A percentile compares a stretch with the other conserved stretches of the same genome.
These are phyloP conservation scores for Aproaerema taeniolella DNA, from an alignment of 2,888 invertebrate genomes.

Conservation along the genomic window DNA sequence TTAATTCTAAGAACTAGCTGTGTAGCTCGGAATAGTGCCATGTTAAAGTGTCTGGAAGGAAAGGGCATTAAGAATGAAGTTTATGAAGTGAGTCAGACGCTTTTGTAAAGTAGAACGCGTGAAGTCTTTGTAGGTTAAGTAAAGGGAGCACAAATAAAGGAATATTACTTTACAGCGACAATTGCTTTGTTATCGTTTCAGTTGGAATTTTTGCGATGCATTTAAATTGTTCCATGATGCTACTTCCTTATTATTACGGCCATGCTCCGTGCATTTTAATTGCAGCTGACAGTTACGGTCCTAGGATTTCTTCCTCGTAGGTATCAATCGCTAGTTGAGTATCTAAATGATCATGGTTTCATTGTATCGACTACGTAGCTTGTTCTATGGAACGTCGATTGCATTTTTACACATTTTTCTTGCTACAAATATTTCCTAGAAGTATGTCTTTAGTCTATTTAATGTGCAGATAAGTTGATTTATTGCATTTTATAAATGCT, in stretches of 20 bases:
- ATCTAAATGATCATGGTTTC: no score
- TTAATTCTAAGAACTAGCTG: conserved; percentile 12
- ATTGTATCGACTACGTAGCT: no score
- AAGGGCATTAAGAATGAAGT: not conserved
- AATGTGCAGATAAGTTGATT: not conserved
- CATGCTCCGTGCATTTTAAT: conserved; percentile 7
- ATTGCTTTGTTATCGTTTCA: conserved; percentile 2
- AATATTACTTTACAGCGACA: conserved; percentile 4
- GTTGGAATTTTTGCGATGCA: conserved; percentile 7
- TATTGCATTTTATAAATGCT: no score
- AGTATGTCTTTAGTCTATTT: not conserved
- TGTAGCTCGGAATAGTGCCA: no score
- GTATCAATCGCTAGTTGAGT: no score
- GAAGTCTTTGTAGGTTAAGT: conserved; percentile 31
- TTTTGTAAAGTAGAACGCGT: conserved; percentile 14
- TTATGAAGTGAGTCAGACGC: conserved; percentile 6
- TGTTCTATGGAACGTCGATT: no score
- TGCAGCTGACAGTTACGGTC: not conserved
- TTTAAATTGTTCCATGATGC: conserved; percentile 3
- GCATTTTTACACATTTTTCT: not conserved
- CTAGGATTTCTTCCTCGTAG: conserved; percentile 6
- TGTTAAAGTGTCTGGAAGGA: no score
- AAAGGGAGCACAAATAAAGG: conserved; percentile 6
- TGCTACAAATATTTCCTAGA: not conserved
- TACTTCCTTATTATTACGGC: conserved; percentile 12